A percentile compares a stretch with the other conserved stretches of the same genome.
Evolutionary conservation across 2,888 invertebrate genomes (phyloP).

Genomic region (Orchestes rusci): DNA sequence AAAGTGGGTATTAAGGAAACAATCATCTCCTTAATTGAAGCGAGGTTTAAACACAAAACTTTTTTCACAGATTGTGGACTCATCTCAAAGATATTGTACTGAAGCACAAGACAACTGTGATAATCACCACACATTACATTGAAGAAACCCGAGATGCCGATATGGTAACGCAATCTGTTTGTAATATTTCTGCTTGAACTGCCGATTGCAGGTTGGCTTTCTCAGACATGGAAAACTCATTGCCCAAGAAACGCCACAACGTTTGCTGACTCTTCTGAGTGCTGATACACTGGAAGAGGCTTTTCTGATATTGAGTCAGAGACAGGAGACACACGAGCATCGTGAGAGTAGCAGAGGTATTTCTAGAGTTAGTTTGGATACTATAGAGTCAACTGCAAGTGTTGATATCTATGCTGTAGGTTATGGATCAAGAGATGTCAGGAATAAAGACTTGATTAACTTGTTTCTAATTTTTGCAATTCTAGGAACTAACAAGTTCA

Average conservation of each 20-base stretch:
- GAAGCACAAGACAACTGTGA: conserved; percentile 66
- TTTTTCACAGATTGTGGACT: conserved; percentile 84
- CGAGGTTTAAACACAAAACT: not conserved
- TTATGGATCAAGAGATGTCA: conserved; percentile 31
- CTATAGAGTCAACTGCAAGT: conserved; percentile 22
- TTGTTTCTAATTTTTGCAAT: not conserved
- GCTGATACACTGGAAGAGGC: conserved; percentile 78
- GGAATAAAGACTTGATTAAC: not conserved
- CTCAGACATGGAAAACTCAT: conserved; percentile 79
- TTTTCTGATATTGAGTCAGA: conserved; percentile 69
- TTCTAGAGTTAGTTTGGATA: conserved; percentile 5
- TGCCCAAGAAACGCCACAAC: conserved; percentile 74
- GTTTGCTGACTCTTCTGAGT: conserved; percentile 61
- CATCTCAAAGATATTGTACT: conserved; percentile 67
- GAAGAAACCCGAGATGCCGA: conserved; percentile 83
- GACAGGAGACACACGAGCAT: conserved; percentile 43
- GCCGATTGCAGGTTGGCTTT: conserved; percentile 68
- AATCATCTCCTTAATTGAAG: not conserved
- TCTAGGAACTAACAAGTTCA: conserved; percentile 4
- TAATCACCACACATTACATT: conserved; percentile 93
- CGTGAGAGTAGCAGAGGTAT: no score
- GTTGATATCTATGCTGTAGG: conserved; percentile 26
- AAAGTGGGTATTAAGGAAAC: conserved; percentile 47
- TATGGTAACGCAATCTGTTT: conserved; percentile 49
- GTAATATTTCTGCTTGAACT: not conserved